A percentile compares a stretch with the other conserved stretches of the same genome.
These are phyloP conservation scores for Ctenicera cuprea DNA, from an alignment of 2,888 invertebrate species.

Conservation along the genomic window DNA sequence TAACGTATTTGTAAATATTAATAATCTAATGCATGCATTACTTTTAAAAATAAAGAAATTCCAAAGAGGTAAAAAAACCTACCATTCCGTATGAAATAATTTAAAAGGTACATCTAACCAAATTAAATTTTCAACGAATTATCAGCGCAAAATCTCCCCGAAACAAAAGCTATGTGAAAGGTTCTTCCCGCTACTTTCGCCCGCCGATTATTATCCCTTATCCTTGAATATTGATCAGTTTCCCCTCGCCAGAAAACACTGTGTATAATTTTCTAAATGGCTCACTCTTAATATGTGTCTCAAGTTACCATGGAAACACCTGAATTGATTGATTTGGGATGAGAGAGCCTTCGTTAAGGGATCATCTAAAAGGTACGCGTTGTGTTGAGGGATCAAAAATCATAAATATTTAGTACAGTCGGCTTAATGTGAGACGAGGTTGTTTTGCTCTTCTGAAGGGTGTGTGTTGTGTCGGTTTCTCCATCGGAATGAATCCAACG, in stretches of 20 bases:
- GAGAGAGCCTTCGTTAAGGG: constrained; percentile 55
- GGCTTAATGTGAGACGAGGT: constrained; percentile 40
- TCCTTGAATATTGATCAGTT: constrained; percentile 54
- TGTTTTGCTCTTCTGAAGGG: constrained; percentile 25
- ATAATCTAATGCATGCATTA: too few species aligned
- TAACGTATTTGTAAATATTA: too few species aligned
- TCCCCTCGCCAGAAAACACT: constrained; percentile 54
- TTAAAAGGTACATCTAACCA: not conserved
- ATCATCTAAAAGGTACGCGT: constrained; percentile 53
- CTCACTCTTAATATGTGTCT: constrained; percentile 56
- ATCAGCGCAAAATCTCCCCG: constrained; percentile 20
- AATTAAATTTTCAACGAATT: constrained; percentile 39
- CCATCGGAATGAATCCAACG: too few species aligned
- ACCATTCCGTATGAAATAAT: too few species aligned
- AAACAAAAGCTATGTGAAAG: constrained; percentile 36
- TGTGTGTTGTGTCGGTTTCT: not conserved
- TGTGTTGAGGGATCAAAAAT: constrained; percentile 54
- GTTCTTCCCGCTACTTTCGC: constrained; percentile 35
- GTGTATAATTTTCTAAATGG: constrained; percentile 57
- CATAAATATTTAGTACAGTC: constrained; percentile 53
- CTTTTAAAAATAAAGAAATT: too few species aligned
- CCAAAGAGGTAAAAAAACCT: too few species aligned
- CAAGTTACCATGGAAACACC: constrained; percentile 55
- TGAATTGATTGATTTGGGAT: constrained; percentile 55
- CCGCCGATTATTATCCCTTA: constrained; percentile 51